Evolutionary conservation across 2,888 invertebrate genomes (phyloP).

Genomic region (Brenthis hecate): DNA sequence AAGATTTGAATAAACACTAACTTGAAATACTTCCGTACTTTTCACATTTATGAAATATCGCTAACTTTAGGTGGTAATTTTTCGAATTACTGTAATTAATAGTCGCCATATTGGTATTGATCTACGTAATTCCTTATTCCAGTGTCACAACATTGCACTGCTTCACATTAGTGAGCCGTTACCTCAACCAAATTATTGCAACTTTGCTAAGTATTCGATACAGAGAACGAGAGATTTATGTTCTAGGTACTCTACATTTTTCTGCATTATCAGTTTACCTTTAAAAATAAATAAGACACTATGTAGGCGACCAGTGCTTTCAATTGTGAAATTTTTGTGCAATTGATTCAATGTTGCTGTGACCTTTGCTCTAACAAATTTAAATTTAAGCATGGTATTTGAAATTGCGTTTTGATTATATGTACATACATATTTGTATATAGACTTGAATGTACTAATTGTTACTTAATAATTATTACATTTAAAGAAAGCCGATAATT

Average conservation of each 20-base stretch:
- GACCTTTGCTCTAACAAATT: constrained; percentile 7
- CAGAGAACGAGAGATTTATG: neutral
- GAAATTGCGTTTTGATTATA: too few relatives aligned
- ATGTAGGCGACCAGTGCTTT: neutral
- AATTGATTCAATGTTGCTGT: neutral
- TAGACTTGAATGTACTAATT: too few relatives aligned
- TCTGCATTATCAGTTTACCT: neutral
- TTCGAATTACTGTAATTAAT: constrained; percentile 23
- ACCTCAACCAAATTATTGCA: constrained; percentile 25
- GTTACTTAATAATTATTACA: too few relatives aligned
- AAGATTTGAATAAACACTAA: too few relatives aligned
- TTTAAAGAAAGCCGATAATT: too few relatives aligned
- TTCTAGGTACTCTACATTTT: neutral
- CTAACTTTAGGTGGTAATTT: constrained; percentile 18
- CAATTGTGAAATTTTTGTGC: constrained; percentile 8
- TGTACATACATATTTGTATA: too few relatives aligned
- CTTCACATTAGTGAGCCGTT: constrained; percentile 23
- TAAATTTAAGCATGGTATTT: neutral
- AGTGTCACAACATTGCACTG: constrained; percentile 28
- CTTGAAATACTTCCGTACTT: too few relatives aligned
- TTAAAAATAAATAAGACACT: constrained; percentile 5
- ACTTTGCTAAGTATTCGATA: neutral
- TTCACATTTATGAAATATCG: neutral
- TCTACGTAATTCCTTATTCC: neutral
- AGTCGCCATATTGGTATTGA: constrained; percentile 27